Evolutionary conservation across 2,888 invertebrate genomes (phyloP), one percentile per base, ranked within the genome.

Genomic region (Alviniconcha strummeri): DNA sequence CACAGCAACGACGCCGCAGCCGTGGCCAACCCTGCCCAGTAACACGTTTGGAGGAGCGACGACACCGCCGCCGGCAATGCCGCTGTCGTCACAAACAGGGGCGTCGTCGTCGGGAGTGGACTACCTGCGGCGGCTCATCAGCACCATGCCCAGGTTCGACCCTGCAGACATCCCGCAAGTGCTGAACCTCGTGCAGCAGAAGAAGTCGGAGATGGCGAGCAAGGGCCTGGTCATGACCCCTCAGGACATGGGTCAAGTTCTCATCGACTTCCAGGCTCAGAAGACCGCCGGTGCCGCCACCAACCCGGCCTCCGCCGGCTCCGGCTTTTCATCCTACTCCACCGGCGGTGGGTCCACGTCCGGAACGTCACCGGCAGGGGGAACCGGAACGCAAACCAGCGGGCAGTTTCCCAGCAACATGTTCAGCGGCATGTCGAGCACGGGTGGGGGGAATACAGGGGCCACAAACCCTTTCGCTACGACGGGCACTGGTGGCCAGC

Each of bases 171-270:
- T 78, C 4, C 64, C 78, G 8, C 15, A 60, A 36, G 78, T 78
- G 36, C 52, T 78, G 60, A 60, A 64, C 64, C 60, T 15, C 13
- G 6, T 78, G 15, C 9, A n/a, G 52, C 36, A 2, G 15, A 78
- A 52, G 64, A 78, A 78, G 52, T 36, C 78, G 4, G 52, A 78
- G 64, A 78, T 78, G 78, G 78, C 78, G 5, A 55, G 15, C 7
- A 1, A 52, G 60, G 78, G 78, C 11, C 60, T 57, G 78, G 7
- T 17, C 64, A 64, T 78, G 78, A 64, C 78, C 6, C 60, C 78
- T 17, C 78, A 78, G 13, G 78, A 78, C 64, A 78, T 78, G 78
- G 78, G 64, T 4, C 78, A 78, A 17, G 64, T 78, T 2, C 78
- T 64, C 13, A 56, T 64, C 60, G 36, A 78, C 78, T 78, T 64